Percentiles rank a stretch among this genome's conserved stretches.
Conservation (phyloP, 2,888 invertebrate genomes). For the Dascillus cervinus region DNA sequence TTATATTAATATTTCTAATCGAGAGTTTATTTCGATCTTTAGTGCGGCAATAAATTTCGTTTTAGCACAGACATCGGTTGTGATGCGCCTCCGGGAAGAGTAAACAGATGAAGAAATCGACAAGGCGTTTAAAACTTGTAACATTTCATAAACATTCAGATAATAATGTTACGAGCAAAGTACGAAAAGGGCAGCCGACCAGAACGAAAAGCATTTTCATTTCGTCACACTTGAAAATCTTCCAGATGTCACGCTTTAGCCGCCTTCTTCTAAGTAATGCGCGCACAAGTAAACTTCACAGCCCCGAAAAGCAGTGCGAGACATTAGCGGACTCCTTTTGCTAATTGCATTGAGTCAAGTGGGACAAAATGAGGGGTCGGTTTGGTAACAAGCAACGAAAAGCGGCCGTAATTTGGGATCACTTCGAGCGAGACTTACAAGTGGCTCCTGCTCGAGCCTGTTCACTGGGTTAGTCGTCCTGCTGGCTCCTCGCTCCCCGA, state of each 20-base stretch:
- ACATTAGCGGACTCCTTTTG: constrained; percentile 18
- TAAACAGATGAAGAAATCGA: no score
- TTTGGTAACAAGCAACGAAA: constrained; percentile 2
- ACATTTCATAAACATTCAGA: no score
- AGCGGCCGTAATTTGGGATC: constrained; percentile 23
- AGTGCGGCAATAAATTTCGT: no score
- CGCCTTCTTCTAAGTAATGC: constrained; percentile 16
- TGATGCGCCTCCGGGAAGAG: no score
- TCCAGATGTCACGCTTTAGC: constrained; percentile 20
- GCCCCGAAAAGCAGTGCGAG: no score
- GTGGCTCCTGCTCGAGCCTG: constrained; percentile 22
- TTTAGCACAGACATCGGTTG: no score
- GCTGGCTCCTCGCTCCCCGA: constrained; percentile 2
- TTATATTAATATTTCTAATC: no score
- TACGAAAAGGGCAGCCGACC: constrained; percentile 16
- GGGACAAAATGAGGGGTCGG: constrained; percentile 10
- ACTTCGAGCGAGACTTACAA: constrained; percentile 24
- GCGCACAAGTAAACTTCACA: no score
- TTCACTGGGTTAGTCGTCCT: constrained; percentile 13
- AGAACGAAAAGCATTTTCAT: constrained; percentile 18
- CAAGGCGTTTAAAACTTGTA: no score
- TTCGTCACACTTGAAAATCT: constrained; percentile 20
- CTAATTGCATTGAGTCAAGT: constrained; percentile 18
- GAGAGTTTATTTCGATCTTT: no score
- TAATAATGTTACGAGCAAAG: no score